Evolutionary conservation across 1,140 invertebrate genomes (phyloP).

Genomic region (Adelges cooleyi): DNA sequence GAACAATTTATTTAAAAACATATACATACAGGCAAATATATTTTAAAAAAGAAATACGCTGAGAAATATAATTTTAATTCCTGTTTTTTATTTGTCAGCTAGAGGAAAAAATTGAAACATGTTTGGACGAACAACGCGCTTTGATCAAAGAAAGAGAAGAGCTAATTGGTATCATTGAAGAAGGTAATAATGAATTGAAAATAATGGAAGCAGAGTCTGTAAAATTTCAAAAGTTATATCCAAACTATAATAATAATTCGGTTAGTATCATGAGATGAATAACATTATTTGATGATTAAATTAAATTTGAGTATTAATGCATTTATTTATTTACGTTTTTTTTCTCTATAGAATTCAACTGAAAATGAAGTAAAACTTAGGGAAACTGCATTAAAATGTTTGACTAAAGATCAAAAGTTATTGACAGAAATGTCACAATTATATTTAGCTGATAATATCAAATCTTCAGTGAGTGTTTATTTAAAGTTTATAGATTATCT

Average conservation of each 20-base stretch:
- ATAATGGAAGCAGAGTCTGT: not conserved
- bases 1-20: not conserved
- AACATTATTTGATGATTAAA: not conserved
- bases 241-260: not conserved
- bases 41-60: not conserved
- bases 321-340: not conserved
- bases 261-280: not conserved
- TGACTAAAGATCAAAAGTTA: not conserved
- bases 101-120: slow-evolving; percentile 7
- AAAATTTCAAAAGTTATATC: not conserved
- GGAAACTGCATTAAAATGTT: not conserved
- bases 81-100: not conserved
- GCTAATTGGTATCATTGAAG: not conserved
- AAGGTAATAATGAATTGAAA: slow-evolving; percentile 5
- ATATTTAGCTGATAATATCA: not conserved
- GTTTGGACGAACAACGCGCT: slow-evolving; percentile 5
- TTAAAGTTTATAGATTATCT: not conserved
- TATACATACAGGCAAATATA: not conserved
- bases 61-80: not conserved
- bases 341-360: not conserved
- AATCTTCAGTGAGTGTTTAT: not conserved
- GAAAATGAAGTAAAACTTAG: not conserved
- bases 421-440: slow-evolving; percentile 1
- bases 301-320: too few species aligned
- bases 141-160: slow-evolving; percentile 11